Evolutionary conservation across 2,113 vertebrate genomes (phyloP).

Genomic region (Oxyura jamaicensis): DNA sequence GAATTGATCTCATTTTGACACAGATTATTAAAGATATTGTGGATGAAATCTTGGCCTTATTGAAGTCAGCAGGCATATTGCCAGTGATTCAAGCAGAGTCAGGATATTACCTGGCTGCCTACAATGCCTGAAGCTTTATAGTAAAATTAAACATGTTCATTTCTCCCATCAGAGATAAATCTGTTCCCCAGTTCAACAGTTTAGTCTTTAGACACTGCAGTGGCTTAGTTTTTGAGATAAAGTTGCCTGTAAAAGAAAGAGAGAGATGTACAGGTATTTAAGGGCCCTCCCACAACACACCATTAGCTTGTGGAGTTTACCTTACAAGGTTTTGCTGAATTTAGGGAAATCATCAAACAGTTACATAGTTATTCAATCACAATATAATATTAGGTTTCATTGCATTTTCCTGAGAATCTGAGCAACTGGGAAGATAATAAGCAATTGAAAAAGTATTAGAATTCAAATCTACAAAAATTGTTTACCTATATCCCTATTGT

Average conservation of each 20-base stretch:
- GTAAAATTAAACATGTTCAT: not conserved
- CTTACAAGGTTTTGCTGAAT: not conserved
- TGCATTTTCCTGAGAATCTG: not conserved
- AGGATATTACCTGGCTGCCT: conserved; percentile 35
- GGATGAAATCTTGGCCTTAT: conserved; percentile 26
- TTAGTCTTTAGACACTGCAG: not conserved
- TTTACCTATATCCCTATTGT: not conserved
- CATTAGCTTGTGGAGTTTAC: not conserved
- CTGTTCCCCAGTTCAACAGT: not conserved
- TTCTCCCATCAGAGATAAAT: not conserved
- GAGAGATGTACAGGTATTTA: not conserved
- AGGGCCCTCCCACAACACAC: not conserved
- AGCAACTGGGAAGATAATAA: not conserved
- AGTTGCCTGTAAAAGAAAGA: not conserved
- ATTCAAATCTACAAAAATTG: not conserved
- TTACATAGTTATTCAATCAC: not conserved
- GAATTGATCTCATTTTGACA: conserved; percentile 42
- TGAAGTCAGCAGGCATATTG: conserved; percentile 35
- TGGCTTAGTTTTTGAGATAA: not conserved
- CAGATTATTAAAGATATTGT: conserved; percentile 48
- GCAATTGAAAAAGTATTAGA: not conserved
- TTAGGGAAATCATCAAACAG: not conserved
- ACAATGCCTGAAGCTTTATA: conserved; percentile 9
- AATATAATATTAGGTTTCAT: not conserved
- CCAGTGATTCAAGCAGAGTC: conserved; percentile 22